phyloP scores from a whole-genome alignment of 2,113 vertebrate genomes.

The Mobula hypostoma region DNA sequence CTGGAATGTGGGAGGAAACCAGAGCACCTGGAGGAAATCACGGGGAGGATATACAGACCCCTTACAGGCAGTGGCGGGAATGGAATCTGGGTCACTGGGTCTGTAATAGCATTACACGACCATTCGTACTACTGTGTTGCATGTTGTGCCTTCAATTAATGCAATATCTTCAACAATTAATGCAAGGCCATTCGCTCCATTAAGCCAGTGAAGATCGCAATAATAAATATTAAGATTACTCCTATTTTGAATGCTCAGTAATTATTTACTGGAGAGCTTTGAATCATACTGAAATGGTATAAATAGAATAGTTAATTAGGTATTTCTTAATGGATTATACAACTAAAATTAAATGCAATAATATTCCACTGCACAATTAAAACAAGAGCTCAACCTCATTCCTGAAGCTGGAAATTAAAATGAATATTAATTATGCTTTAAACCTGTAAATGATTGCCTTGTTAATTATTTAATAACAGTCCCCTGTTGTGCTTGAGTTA shows the following conservation, averaged over 20 bases:
- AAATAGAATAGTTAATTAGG: neutral
- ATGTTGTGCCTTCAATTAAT: neutral
- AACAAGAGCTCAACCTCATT: neutral
- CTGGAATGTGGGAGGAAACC: no score
- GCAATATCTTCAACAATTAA: neutral
- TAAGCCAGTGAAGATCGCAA: neutral
- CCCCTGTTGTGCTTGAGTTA: no score
- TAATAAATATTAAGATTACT: neutral
- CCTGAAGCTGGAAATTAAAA: neutral
- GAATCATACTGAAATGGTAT: neutral
- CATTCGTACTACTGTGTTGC: no score
- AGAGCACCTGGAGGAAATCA: no score
- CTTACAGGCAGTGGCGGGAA: no score
- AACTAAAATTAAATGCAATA: neutral
- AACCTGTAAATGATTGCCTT: neutral
- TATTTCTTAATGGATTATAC: neutral
- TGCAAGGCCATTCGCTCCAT: neutral
- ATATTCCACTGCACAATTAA: no score
- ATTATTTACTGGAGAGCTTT: neutral
- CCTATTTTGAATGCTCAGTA: neutral
- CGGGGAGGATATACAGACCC: no score
- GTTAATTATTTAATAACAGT: neutral
- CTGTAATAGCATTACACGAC: no score
- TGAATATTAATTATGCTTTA: constrained; percentile 23
- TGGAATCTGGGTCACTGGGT: no score